phyloP scores from a whole-genome alignment of 2,888 invertebrate genomes.

The Bugula neritina region DNA sequence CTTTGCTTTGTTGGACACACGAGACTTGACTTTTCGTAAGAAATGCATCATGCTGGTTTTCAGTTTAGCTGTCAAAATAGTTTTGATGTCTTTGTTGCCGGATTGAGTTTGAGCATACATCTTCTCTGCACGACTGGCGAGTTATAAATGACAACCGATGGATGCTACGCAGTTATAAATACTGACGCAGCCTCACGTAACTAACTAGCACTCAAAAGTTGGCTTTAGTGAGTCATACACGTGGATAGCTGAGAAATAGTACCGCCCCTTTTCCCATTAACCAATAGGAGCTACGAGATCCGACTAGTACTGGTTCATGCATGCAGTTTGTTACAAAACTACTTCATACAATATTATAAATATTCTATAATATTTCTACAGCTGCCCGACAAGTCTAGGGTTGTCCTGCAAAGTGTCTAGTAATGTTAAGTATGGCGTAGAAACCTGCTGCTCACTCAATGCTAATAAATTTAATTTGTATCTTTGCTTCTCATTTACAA shows the following conservation, averaged over 20 bases:
- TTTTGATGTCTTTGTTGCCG: neutral
- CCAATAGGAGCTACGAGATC: neutral
- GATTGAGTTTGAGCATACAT: conserved; percentile 17
- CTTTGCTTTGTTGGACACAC: neutral
- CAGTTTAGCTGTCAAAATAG: neutral
- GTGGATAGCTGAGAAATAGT: conserved; percentile 9
- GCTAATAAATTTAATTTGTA: too few species aligned
- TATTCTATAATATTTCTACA: too few species aligned
- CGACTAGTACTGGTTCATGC: neutral
- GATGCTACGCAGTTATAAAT: neutral
- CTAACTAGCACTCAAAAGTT: neutral
- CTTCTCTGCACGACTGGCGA: neutral
- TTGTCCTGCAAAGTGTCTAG: too few species aligned
- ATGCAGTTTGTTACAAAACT: too few species aligned
- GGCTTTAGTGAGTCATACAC: conserved; percentile 1
- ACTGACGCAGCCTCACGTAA: conserved; percentile 1
- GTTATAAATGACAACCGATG: neutral
- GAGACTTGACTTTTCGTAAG: conserved; percentile 1
- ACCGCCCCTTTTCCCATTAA: neutral
- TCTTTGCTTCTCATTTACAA: too few species aligned
- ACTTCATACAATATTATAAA: too few species aligned
- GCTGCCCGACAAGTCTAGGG: too few species aligned
- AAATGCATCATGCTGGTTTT: conserved; percentile 23
- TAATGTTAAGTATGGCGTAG: too few species aligned
- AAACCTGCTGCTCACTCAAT: too few species aligned